Base-by-base conservation (phyloP, 2,113 vertebrate species). In the Micromys minutus region DNA sequence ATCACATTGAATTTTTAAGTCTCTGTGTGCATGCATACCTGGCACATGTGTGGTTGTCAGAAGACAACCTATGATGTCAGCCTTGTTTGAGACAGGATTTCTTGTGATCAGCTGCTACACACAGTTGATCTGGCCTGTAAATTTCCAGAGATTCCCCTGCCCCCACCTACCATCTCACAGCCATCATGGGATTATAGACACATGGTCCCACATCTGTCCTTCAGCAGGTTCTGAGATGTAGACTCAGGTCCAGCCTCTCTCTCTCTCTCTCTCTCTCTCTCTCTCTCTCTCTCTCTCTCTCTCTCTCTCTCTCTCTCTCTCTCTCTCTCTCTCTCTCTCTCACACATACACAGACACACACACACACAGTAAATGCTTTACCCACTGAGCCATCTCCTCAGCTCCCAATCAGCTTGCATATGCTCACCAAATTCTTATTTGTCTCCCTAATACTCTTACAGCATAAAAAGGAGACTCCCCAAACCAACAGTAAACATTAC, bases 171-270 rank as follows among this genome's bases (percentile, higher is more conserved):
- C 45, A 87, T 52, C 63, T 69, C 61, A 50, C 3, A 15, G 24
- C 50, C 1, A 9, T 0, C 2, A 1, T 1, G 10, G 29, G 31
- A 47, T 69, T 69, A 13, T 12, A 52, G 45, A n/a, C 34, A 50
- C 31, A 6, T 17, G 39, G 5, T 65, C 31, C 16, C 29, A 47
- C 15, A 15, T n/a, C 63, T 52, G 36, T 22, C 21, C 34, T 52
- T 52, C 10, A 24, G 12, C 4, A 7, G 22, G 42, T 12, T 36
- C 61, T 47, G 10, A 47, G 12, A 52, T n/a, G 22, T n/a, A 3
- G 65, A 52, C 45, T 50, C 21, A n/a, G 17, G 11, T 67, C 4
- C 11, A 3, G 17, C 11, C 31, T 11, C 31, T n/a, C n/a, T n/a
- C n/a, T n/a, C n/a, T n/a, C n/a, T n/a, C n/a, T n/a, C n/a, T n/a